Evolutionary conservation across 2,888 invertebrate species (phyloP), one percentile per base, ranked within the genome.

Genomic region (Lottia scabra): DNA sequence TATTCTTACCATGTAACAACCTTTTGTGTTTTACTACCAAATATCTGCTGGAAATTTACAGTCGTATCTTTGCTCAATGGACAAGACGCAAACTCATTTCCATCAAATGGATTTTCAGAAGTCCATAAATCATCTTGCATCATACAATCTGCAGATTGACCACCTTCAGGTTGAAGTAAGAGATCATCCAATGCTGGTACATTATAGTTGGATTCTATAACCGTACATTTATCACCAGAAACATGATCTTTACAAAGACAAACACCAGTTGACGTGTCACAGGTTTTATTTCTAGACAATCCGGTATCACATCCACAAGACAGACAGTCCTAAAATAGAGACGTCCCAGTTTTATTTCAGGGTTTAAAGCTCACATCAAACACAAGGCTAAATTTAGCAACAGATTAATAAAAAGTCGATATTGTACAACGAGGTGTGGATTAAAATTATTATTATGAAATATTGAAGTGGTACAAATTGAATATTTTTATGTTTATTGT

Each of bases 231-330:
- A 12, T 94, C 92, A 0, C 98, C 98, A 2, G 93, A 93, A 0
- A 99, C 94, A 64, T 97, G 92, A 0, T 96, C 94, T 85, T 96
- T 95, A 84, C 99, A 99, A 46, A 92, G 92, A 87, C 99, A 99
- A 85, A 97, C 95, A 0, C 99, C 98, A 0, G 92, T 93, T 2
- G 83, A 84, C 87, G 95, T 96, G 90, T 98, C 93, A 89, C 99
- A 99, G 72, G 93, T 91, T 45, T 91, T 90, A 87, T 93, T 93
- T 71, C 95, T 92, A 0, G 98, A 94, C n/a, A 98, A 99, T 15
- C 99, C 99, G 77, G 96, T 93, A 87, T 98, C 96, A 87, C 99
- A 99, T 80, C 93, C 93, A 86, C 99, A 99, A 86, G 96, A 96
- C 93, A 75, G n/a, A 45, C 74, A 74, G 19, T 73, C 69, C 75